Percentiles rank a stretch among this genome's conserved stretches.
These are phyloP conservation scores for Drosophila aff. DNA, from an alignment of 1,140 invertebrate genomes.

Conservation along the genomic window DNA sequence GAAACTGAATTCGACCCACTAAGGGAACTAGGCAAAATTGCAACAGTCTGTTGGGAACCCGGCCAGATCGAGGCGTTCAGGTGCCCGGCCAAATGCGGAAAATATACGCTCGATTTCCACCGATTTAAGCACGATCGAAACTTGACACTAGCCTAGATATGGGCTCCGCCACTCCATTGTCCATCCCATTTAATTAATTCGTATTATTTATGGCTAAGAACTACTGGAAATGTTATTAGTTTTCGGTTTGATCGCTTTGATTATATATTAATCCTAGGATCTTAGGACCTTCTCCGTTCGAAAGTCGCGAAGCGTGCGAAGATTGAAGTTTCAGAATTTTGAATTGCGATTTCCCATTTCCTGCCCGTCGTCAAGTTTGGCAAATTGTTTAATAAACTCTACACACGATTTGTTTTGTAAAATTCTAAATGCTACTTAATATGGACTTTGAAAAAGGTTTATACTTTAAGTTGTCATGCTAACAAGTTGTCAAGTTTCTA, in stretches of 20 bases:
- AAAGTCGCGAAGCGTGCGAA: conserved; percentile 63
- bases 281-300: conserved; percentile 10
- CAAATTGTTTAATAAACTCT: conserved; percentile 73
- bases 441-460: conserved; percentile 75
- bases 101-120: conserved; percentile 11
- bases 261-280: conserved; percentile 24
- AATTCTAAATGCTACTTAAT: conserved; percentile 74
- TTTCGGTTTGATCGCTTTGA: conserved; percentile 27
- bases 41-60: conserved; percentile 65
- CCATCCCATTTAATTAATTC: conserved; percentile 12
- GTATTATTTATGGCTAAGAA: conserved; percentile 48
- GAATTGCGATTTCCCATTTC: conserved; percentile 21
- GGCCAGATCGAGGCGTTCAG: conserved; percentile 30
- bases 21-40: conserved; percentile 79
- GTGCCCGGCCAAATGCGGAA: conserved; percentile 21
- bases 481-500: conserved; percentile 8
- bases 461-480: conserved; percentile 36
- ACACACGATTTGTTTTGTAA: conserved; percentile 59
- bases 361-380: conserved; percentile 55
- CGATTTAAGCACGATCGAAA: conserved; percentile 46
- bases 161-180: conserved; percentile 1
- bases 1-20: conserved; percentile 80
- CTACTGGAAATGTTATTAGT: conserved; percentile 74
- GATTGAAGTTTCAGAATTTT: conserved; percentile 31
- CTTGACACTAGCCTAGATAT: conserved; percentile 55